phyloP scores from a whole-genome alignment of 2,113 vertebrate species.

The Panurus biarmicus region DNA sequence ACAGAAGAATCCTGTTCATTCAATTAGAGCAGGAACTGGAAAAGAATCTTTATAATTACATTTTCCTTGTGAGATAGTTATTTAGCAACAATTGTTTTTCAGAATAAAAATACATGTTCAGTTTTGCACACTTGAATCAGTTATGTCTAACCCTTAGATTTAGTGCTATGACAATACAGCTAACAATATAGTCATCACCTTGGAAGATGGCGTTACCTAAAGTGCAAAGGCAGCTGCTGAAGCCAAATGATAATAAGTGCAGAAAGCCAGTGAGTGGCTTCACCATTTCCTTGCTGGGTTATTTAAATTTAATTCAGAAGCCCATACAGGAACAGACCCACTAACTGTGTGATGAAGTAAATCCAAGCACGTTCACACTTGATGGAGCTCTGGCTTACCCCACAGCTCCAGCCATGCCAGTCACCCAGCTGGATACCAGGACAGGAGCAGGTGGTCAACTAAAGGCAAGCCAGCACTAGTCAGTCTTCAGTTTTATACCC shows the following conservation, averaged over 20 bases:
- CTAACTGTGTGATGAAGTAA: neutral
- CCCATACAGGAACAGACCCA: neutral
- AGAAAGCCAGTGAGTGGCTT: neutral
- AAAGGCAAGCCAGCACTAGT: neutral
- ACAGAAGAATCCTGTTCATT: neutral
- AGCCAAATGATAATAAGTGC: neutral
- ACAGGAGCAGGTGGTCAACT: neutral
- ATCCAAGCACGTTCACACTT: neutral
- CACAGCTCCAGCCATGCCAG: neutral
- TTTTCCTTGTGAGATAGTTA: neutral
- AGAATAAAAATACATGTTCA: neutral
- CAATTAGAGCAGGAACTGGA: neutral
- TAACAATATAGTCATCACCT: fast-evolving
- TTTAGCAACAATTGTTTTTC: neutral
- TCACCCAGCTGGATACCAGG: neutral
- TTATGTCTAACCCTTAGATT: neutral
- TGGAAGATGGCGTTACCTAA: neutral
- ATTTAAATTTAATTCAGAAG: neutral
- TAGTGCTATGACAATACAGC: neutral
- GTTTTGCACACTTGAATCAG: neutral
- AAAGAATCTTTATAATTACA: neutral
- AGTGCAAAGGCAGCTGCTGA: neutral
- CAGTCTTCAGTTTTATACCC: neutral
- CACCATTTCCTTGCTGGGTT: neutral
- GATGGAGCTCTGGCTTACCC: neutral